Base-by-base conservation (phyloP, 2,113 vertebrate genomes). In the Microtus ochrogaster region DNA sequence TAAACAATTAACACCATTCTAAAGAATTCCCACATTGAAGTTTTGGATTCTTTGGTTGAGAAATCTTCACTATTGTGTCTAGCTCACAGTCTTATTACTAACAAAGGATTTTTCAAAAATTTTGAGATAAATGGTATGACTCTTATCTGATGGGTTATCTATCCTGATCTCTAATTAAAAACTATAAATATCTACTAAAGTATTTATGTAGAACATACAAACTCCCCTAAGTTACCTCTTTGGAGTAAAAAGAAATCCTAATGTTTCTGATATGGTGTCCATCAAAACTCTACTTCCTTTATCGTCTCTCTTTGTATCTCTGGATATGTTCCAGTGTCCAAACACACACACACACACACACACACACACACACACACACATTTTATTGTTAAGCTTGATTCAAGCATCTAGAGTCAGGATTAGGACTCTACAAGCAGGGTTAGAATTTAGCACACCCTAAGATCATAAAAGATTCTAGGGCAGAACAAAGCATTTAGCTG, bases 271-370 rank as follows among this genome's bases (percentile, higher is more conserved):
- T 58, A 47, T 1, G 39, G n/a, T 36, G 39, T 73, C 28, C 30
- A 89, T 39, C 33, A 95, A 97, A 95, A 93, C 28, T n/a, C 33
- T 4, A 12, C 33, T 26, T 74, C 63, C 24, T 33, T 73, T 83
- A 8, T 11, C 4, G 1, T 28, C 30, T 55, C 17, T 36, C 77
- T 55, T 79, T 22, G 17, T 19, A 55, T 79, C 33, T 36, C 9
- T 68, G 77, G 19, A 66, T 41, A 44, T 39, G 1, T 39, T 78
- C 85, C 70, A 76, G 47, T 22, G 49, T 61, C 16, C 26, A 85
- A 0, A 81, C 41, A 44, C 41, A 44, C 41, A 44, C 41, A 44
- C 41, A 41, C 41, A 41, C 41, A 41, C 41, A 41, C 41, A 41
- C 41, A 41, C 41, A 41, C 41, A 41, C 41, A 44, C 41, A 44